Base-by-base conservation (phyloP, 2,888 invertebrate genomes). In the Cenopis cana region DNA sequence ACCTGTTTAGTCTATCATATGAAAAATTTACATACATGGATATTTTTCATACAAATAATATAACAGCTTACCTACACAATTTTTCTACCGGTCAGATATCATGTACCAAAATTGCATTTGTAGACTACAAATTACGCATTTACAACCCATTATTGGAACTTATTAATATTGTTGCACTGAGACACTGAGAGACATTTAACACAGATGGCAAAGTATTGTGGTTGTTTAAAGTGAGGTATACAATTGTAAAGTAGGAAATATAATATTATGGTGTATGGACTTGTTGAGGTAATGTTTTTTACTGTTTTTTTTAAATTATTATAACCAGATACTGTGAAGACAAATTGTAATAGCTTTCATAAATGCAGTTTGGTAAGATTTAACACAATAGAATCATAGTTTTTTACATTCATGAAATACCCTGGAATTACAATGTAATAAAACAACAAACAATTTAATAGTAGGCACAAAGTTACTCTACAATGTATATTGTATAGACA, bases 311-410 rank as follows among this genome's bases (percentile, higher is more conserved):
- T 50, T 50, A 9, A 49, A 29, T 29, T 41, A 5, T 5, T 0
- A 12, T 5, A 14, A 18, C 18, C 29, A 29, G 14, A 55, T 52
- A 24, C 8, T n/a, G 9, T 55, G 3, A 54, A 11, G 6, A 17
- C 17, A 12, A 59, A 33, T 36, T 62, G 6, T 29, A 18, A 36
- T 20, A 24, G 49, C 12, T 18, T 62, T 49, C 50, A 62, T 62
- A 52, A 62, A 62, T 62, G 62, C 62, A 52, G 50, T 62, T 62
- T 50, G 36, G 50, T 52, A 62, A 62, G 50, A 52, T 29, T 49
- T 29, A 29, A 12, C 33, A 46, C 46, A 61, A 61, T 61, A 50
- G 1, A 50, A 54, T 54, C 52, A 64, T 54, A 24, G 10, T 17
- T 61, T 20, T 54, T 38, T 38, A 54, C 54, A 54, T n/a, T 2